Evolutionary conservation across 2,113 vertebrate species (phyloP).

Genomic region (Bufo bufo): DNA sequence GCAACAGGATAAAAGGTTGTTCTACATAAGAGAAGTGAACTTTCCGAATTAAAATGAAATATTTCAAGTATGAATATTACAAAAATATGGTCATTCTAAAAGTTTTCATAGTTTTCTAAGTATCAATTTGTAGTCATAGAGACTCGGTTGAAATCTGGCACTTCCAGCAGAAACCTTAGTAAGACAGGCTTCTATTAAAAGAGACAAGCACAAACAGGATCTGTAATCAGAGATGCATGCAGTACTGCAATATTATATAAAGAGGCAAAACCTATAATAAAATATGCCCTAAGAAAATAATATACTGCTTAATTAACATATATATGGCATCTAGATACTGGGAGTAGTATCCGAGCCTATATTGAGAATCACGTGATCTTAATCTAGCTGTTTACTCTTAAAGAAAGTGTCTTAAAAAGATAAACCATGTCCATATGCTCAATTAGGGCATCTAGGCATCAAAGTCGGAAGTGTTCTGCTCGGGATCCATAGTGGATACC

Average conservation of each 20-base stretch:
- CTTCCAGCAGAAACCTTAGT: not conserved
- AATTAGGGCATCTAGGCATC: no score
- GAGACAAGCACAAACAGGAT: not conserved
- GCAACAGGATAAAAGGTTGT: not conserved
- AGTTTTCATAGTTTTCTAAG: not conserved
- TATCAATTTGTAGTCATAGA: slow-evolving; percentile 4
- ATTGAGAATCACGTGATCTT: no score
- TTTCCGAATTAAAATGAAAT: not conserved
- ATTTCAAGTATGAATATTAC: not conserved
- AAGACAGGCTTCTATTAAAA: not conserved
- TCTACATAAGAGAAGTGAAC: not conserved
- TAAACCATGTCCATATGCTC: no score
- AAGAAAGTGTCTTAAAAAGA: not conserved
- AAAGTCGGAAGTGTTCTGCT: not conserved
- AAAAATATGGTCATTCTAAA: not conserved
- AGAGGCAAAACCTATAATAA: not conserved
- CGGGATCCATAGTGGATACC: not conserved
- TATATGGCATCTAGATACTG: not conserved
- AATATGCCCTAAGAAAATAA: not conserved
- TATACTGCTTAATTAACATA: not conserved
- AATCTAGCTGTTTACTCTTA: not conserved
- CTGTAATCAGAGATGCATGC: not conserved
- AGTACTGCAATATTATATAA: not conserved
- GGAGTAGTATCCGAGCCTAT: no score
- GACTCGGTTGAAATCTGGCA: slow-evolving; percentile 3